Percentiles rank a stretch among this genome's conserved stretches.
These are phyloP conservation scores for Megaceryle torquata DNA, from an alignment of 2,113 vertebrate genomes.

Conservation along the genomic window DNA sequence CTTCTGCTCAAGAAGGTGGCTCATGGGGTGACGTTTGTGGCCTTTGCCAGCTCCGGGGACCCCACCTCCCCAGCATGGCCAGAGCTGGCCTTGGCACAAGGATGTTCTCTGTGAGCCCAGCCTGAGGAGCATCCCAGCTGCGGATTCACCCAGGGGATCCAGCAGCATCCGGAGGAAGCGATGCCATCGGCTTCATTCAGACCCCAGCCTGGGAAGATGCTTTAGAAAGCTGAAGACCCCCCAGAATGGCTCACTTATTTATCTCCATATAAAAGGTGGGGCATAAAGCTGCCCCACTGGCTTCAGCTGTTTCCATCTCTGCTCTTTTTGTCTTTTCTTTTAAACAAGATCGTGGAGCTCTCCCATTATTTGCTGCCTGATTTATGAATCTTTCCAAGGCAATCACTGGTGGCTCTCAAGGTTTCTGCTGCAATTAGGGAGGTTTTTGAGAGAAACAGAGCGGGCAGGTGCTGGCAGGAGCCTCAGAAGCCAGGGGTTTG, in stretches of 20 bases:
- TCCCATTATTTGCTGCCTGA: background rate
- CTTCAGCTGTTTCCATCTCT: background rate
- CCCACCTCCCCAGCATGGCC: fast-evolving
- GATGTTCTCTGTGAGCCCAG: fast-evolving
- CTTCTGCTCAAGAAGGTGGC: background rate
- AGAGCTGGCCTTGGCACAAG: fast-evolving
- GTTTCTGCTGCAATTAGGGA: background rate
- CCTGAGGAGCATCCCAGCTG: fast-evolving
- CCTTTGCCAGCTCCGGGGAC: background rate
- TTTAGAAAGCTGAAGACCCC: background rate
- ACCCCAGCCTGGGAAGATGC: fast-evolving
- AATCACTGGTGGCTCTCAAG: background rate
- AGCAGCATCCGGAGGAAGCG: fast-evolving
- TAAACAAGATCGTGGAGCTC: background rate
- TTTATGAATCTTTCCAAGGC: background rate
- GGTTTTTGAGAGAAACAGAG: background rate
- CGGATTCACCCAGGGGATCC: background rate
- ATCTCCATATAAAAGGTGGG: fast-evolving
- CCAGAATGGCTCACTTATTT: background rate
- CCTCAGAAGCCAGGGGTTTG: fast-evolving
- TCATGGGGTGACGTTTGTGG: background rate
- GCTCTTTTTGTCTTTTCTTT: background rate
- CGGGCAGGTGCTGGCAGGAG: background rate
- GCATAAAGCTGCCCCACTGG: fast-evolving
- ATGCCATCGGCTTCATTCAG: fast-evolving